A percentile compares a stretch with the other conserved stretches of the same genome.
Conservation (phyloP, 2,113 vertebrate genomes). For the Leiothrix lutea region DNA sequence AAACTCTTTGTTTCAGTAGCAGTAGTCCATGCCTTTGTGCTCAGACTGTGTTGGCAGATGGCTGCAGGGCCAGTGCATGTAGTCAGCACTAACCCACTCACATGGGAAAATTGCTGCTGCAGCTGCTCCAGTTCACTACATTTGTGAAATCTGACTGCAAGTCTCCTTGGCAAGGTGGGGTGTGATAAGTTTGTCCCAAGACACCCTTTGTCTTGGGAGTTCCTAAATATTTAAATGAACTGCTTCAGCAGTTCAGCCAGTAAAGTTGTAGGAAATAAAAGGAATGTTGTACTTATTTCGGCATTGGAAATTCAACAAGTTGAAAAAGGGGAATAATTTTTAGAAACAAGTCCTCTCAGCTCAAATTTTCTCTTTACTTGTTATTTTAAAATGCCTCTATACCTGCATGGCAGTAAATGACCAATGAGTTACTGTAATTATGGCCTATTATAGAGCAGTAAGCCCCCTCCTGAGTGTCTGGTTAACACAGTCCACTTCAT, state of each 20-base stretch:
- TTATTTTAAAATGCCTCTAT: not conserved
- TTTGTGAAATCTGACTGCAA: not conserved
- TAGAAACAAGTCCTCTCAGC: not conserved
- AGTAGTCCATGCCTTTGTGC: not conserved
- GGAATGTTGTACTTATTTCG: not conserved
- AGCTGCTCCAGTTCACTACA: not conserved
- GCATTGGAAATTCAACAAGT: not conserved
- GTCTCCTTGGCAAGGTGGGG: not conserved
- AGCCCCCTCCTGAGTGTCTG: not conserved
- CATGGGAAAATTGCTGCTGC: not conserved
- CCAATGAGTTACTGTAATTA: not conserved
- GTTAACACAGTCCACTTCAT: not conserved
- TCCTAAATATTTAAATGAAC: not conserved
- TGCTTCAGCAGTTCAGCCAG: not conserved
- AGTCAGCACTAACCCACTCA: not conserved
- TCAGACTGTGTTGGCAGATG: fast-evolving
- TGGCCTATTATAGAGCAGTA: not conserved
- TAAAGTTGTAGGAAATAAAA: not conserved
- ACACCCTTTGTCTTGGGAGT: not conserved
- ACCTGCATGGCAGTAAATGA: not conserved
- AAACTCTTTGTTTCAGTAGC: not conserved
- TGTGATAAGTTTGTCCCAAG: not conserved
- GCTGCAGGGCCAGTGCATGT: not conserved
- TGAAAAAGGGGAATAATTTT: not conserved
- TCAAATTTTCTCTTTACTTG: not conserved